Evolutionary conservation across 1,140 invertebrate genomes (phyloP).

Genomic region (Drosophila pseudoobscura): DNA sequence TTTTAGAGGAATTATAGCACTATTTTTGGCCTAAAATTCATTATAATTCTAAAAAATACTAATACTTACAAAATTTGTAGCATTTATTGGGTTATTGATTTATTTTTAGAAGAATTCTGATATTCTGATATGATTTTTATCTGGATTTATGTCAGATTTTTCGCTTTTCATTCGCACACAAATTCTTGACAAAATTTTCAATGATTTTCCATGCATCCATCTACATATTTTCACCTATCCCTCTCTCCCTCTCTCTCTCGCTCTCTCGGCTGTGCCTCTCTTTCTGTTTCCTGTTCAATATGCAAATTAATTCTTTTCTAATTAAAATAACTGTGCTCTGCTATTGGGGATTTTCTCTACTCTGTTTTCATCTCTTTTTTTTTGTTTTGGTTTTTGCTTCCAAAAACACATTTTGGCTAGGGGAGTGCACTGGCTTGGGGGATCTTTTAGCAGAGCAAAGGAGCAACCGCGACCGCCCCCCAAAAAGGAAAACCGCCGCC

Average conservation of each 20-base stretch:
- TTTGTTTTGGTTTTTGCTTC: slow-evolving; percentile 36
- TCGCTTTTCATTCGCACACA: too few relatives aligned
- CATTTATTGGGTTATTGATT: too few relatives aligned
- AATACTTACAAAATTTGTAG: too few relatives aligned
- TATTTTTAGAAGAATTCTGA: too few relatives aligned
- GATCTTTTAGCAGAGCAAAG: slow-evolving; percentile 52
- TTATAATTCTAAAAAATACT: too few relatives aligned
- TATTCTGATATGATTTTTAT: too few relatives aligned
- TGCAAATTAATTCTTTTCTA: slow-evolving; percentile 80
- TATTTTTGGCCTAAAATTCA: too few relatives aligned
- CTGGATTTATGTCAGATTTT: too few relatives aligned
- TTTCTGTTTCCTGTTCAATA: slow-evolving; percentile 45
- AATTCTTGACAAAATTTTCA: too few relatives aligned
- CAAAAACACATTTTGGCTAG: slow-evolving; percentile 65
- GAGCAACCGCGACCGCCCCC: not conserved
- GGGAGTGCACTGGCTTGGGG: slow-evolving; percentile 32
- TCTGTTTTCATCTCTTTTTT: slow-evolving; percentile 35
- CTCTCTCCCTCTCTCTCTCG: not conserved
- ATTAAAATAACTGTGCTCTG: slow-evolving; percentile 78
- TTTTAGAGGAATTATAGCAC: too few relatives aligned
- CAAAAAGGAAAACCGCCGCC: not conserved
- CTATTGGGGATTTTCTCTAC: slow-evolving; percentile 44
- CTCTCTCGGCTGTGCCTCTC: too few relatives aligned
- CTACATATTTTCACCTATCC: too few relatives aligned
- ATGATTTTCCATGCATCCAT: not conserved